A percentile compares a stretch with the other conserved stretches of the same genome.
phyloP scores from a whole-genome alignment of 2,888 invertebrate species.

The Scrobipalpa costella region DNA sequence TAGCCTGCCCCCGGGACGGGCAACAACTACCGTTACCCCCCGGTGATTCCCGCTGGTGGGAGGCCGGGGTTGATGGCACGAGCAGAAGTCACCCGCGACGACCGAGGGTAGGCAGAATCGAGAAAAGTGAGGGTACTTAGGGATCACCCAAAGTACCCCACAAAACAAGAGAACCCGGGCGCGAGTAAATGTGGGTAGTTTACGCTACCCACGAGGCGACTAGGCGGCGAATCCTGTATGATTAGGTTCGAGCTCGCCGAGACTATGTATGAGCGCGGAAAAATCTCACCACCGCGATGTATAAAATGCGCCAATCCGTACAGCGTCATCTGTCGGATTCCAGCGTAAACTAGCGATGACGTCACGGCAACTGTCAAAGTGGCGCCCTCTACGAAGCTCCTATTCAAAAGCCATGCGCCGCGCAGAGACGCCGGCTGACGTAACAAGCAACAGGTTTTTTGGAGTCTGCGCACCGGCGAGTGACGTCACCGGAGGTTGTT shows the following conservation, averaged over 20 bases:
- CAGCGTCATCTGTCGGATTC: slow-evolving; percentile 18
- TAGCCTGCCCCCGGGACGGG: too few species aligned
- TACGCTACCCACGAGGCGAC: too few species aligned
- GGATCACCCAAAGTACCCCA: too few species aligned
- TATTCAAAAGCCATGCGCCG: not conserved
- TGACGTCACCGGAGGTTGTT: slow-evolving; percentile 18
- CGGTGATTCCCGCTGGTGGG: too few species aligned
- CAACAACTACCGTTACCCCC: too few species aligned
- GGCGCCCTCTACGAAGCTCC: not conserved
- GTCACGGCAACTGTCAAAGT: not conserved
- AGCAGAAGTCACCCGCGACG: too few species aligned
- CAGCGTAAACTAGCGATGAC: not conserved
- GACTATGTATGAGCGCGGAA: not conserved
- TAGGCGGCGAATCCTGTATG: too few species aligned
- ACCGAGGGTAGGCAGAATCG: too few species aligned
- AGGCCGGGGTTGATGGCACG: too few species aligned
- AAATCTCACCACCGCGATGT: slow-evolving; percentile 19
- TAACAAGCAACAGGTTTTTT: slow-evolving; percentile 22
- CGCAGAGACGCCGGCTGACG: slow-evolving; percentile 1
- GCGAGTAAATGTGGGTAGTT: too few species aligned
- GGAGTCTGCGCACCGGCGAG: not conserved
- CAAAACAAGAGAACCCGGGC: too few species aligned
- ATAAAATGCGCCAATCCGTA: not conserved
- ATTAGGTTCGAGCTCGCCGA: not conserved
- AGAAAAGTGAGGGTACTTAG: too few species aligned